Conservation (phyloP, 2,113 vertebrate species). For the Abramis brama region DNA sequence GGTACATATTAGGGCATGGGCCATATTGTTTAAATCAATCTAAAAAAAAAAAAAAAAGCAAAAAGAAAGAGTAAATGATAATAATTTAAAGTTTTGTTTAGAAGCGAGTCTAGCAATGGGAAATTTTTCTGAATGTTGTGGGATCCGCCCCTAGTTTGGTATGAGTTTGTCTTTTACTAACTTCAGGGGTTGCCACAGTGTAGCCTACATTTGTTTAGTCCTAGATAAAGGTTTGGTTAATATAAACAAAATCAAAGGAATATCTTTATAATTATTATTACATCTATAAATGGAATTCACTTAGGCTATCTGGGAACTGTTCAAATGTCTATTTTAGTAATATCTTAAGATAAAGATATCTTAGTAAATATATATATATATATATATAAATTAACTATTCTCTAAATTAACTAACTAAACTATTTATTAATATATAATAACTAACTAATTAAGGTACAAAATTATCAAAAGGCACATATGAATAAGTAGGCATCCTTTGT, state of each 20-base stretch:
- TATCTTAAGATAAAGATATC: no score
- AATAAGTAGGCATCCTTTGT: slow-evolving; percentile 44
- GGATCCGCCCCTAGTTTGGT: neutral
- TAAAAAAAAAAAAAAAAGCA: neutral
- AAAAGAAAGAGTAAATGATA: neutral
- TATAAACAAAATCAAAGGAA: neutral
- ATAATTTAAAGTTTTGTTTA: neutral
- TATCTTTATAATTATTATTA: neutral
- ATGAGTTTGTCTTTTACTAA: neutral
- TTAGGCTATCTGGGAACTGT: no score
- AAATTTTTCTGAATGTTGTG: neutral
- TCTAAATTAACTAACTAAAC: neutral
- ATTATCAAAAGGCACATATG: neutral
- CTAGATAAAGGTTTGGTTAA: neutral
- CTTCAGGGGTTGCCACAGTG: neutral
- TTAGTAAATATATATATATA: no score
- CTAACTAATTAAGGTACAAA: neutral
- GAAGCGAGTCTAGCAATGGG: neutral
- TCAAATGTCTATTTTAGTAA: no score
- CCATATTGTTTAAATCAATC: neutral
- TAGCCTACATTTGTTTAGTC: neutral
- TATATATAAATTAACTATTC: neutral
- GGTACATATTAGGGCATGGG: neutral
- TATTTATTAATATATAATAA: no score
- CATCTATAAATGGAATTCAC: no score